Evolutionary conservation across 2,888 invertebrate genomes (phyloP), one percentile per base, ranked within the genome.

Genomic region (Lomographa bimaculata): DNA sequence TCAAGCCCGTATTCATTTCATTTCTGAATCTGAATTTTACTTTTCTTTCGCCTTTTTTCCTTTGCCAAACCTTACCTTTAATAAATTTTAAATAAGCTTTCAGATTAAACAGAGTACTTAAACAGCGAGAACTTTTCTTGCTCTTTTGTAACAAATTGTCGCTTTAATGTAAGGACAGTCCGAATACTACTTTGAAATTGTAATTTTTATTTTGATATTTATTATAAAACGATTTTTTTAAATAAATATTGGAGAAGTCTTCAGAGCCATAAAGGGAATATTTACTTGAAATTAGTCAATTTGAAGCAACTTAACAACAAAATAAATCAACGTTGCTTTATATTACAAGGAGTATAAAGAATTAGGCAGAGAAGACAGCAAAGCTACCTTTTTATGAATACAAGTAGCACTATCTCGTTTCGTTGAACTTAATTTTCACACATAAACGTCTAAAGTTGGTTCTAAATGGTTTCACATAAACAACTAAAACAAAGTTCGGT

Each of bases 1-100:
- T 71, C 71, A 75, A 82, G 85, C 74, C 73, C 83, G 84, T 85
- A 86, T 87, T 89, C 85, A 87, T 87, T 89, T 86, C 86, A 86
- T 86, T 89, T 84, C 84, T 72, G 79, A 85, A 85, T 85, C 86
- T 78, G 76, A 84, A 85, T 80, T 79, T 72, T 74, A 79, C 80
- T 81, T 84, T 82, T 78, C 71, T 69, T 68, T 71, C 70, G 67
- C 67, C 72, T 77, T 79, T 80, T 71, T 78, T 72, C 49, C 45
- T 82, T 60, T 50, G 57, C 76, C 75, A 71, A 75, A 79, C 75
- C 76, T 73, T 75, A 76, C 77, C 72, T 81, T 81, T 79, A 80
- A 81, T 84, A 83, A 78, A 84, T 85, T 83, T 86, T 82, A 81
- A 81, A 85, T 83, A 82, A 81, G 79, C 71, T 66, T 72, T 66